Evolutionary conservation across 2,113 vertebrate species (phyloP).

Genomic region (Rhynchomys soricoides): DNA sequence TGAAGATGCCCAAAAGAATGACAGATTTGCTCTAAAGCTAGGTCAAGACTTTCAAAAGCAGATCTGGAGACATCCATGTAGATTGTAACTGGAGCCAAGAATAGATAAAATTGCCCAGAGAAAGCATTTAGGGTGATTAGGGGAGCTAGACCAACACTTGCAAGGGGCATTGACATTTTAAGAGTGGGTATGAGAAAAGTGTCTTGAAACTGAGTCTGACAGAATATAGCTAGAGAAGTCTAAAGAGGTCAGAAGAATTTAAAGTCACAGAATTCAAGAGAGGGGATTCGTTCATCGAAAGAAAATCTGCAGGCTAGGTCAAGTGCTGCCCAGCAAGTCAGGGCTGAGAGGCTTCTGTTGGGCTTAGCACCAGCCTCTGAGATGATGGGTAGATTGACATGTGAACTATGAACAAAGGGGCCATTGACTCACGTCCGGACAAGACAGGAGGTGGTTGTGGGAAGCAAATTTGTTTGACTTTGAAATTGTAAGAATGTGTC

Average conservation of each 20-base stretch:
- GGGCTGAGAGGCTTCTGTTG: neutral
- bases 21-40: neutral
- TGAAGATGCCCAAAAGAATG: neutral
- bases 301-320: neutral
- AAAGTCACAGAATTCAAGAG: neutral
- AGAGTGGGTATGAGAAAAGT: neutral
- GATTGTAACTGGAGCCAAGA: neutral
- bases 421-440: neutral
- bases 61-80: neutral
- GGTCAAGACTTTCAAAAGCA: neutral
- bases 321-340: neutral
- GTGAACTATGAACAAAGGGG: neutral
- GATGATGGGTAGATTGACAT: neutral
- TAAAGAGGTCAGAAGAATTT: neutral
- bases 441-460: neutral
- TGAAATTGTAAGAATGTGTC: neutral
- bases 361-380: neutral
- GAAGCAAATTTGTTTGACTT: neutral
- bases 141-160: neutral
- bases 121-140: neutral
- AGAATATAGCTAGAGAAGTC: neutral
- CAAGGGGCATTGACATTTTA: neutral
- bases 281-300: neutral
- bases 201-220: neutral
- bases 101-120: neutral